phyloP scores from a whole-genome alignment of 2,797 vertebrate genomes.

The Calcarius lapponicus region DNA sequence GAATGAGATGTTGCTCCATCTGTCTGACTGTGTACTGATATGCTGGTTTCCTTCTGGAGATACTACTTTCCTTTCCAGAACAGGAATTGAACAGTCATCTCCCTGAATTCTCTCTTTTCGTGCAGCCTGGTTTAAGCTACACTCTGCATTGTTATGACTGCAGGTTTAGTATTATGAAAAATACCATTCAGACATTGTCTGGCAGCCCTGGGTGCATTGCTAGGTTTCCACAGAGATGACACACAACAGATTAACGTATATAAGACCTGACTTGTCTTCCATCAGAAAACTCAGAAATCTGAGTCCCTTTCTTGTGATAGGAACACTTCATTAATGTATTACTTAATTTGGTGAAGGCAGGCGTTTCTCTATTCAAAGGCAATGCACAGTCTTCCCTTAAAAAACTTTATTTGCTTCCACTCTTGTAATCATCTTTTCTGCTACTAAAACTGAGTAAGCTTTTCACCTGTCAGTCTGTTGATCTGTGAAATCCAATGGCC shows the following conservation, averaged over 20 bases:
- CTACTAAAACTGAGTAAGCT: neutral
- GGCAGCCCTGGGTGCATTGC: neutral
- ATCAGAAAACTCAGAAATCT: neutral
- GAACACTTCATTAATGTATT: neutral
- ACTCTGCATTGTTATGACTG: neutral
- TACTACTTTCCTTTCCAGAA: neutral
- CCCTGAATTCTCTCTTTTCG: neutral
- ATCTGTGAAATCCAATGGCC: neutral
- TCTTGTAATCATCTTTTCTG: neutral
- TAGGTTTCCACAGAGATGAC: neutral
- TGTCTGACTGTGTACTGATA: neutral
- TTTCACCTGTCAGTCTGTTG: neutral
- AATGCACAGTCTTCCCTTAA: neutral
- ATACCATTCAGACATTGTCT: neutral
- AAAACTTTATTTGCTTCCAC: neutral
- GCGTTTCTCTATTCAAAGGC: neutral
- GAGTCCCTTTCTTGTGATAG: neutral
- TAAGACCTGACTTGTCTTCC: neutral
- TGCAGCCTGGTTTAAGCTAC: neutral
- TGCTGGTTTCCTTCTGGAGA: neutral
- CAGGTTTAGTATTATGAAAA: constrained; percentile 2
- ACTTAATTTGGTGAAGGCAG: neutral
- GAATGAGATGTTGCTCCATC: neutral
- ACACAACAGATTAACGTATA: neutral
- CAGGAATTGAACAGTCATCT: neutral